A percentile compares a stretch with the other conserved stretches of the same genome.
These are phyloP conservation scores for Podabrus alpinus DNA, from an alignment of 2,888 invertebrate genomes.

Conservation along the genomic window DNA sequence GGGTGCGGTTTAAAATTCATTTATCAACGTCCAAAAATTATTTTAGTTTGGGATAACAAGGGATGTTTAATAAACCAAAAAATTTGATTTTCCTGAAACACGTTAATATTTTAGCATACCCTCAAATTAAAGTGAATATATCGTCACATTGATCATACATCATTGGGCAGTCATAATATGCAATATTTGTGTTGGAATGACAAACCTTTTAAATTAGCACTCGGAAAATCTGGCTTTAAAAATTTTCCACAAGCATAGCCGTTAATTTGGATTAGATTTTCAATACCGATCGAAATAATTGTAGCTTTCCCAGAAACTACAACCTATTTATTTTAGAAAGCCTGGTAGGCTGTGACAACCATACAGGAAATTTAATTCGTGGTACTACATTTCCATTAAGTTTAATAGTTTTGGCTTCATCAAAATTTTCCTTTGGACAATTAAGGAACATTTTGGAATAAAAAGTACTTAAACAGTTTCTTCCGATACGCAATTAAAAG, in stretches of 20 bases:
- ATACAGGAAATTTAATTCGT: background rate
- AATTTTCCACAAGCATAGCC: background rate
- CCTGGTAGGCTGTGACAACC: background rate
- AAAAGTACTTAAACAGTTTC: no score
- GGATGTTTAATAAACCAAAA: background rate
- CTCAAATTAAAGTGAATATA: background rate
- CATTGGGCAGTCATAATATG: background rate
- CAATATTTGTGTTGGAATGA: no score
- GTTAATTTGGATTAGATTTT: background rate
- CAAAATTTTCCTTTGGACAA: background rate
- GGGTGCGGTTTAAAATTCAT: conserved; percentile 12
- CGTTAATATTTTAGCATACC: background rate
- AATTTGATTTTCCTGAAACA: background rate
- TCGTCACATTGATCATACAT: background rate
- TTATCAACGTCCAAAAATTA: background rate
- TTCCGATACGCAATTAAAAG: conserved; percentile 2
- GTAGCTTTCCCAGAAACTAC: background rate
- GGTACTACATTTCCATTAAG: background rate
- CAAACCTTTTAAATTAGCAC: no score
- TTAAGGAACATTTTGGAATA: no score
- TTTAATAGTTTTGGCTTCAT: background rate
- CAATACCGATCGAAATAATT: background rate
- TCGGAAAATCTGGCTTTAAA: no score
- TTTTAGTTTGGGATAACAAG: conserved; percentile 3
- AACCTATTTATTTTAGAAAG: background rate